phyloP scores from a whole-genome alignment of 1,140 invertebrate species.

The Formica selysi region DNA sequence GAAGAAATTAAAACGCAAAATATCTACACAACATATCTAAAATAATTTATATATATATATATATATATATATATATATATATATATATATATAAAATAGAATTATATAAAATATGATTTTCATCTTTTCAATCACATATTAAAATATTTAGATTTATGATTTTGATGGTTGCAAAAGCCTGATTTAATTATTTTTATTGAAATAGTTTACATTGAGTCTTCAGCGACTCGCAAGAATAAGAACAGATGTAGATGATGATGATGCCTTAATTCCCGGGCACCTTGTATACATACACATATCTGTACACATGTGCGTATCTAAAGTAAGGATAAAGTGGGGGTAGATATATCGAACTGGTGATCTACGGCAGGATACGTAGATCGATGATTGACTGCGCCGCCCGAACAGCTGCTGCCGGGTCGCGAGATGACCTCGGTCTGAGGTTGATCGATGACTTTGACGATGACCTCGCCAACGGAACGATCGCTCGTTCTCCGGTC shows the following conservation, averaged over 20 bases:
- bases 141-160: background rate
- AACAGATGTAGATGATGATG: slow-evolving; percentile 14
- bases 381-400: slow-evolving; percentile 82
- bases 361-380: slow-evolving; percentile 81
- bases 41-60: background rate
- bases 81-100: background rate
- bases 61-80: background rate
- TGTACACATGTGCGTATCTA: background rate
- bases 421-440: slow-evolving; percentile 78
- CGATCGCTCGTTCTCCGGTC: slow-evolving; percentile 67
- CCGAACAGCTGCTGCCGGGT: slow-evolving; percentile 82
- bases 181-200: slow-evolving; percentile 14
- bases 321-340: slow-evolving; percentile 3
- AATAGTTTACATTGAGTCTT: background rate
- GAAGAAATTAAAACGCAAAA: background rate
- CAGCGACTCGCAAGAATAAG: background rate
- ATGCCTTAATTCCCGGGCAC: slow-evolving; percentile 41
- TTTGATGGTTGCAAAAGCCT: background rate
- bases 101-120: background rate
- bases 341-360: slow-evolving; percentile 78
- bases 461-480: slow-evolving; percentile 80
- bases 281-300: background rate
- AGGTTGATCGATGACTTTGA: slow-evolving; percentile 83
- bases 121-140: background rate
- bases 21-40: background rate